A percentile compares a stretch with the other conserved stretches of the same genome.
phyloP scores from a whole-genome alignment of 1,140 invertebrate genomes.

The Pseudomyrmex sp. region DNA sequence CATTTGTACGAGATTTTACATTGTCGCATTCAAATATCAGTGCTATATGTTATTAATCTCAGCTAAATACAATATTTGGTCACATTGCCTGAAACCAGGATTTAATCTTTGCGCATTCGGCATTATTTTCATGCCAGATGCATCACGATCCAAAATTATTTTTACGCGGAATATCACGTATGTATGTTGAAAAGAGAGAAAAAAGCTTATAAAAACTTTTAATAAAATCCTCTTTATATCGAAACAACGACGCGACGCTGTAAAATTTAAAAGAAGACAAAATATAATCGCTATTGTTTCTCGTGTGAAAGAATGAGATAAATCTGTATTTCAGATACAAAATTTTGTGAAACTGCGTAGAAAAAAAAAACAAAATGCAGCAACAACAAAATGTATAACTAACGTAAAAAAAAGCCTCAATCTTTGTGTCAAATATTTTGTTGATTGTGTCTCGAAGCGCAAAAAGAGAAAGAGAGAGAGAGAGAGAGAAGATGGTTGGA shows the following conservation, averaged over 20 bases:
- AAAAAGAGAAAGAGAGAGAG: too few species aligned
- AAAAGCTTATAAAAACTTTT: not conserved
- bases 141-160: slow-evolving; percentile 2
- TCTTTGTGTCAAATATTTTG: slow-evolving; percentile 32
- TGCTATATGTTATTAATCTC: slow-evolving; percentile 8
- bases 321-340: not conserved
- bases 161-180: not conserved
- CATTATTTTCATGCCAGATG: not conserved
- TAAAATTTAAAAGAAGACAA: too few species aligned
- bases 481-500: too few species aligned
- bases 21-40: not conserved
- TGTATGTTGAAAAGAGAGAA: not conserved
- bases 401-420: slow-evolving; percentile 12
- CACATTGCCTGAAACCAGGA: not conserved
- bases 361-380: not conserved
- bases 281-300: too few species aligned
- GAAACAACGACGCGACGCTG: too few species aligned
- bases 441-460: not conserved
- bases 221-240: not conserved
- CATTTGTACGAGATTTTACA: not conserved
- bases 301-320: not conserved
- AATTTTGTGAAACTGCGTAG: not conserved
- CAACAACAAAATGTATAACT: slow-evolving; percentile 10
- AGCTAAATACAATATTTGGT: slow-evolving; percentile 25
- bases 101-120: slow-evolving; percentile 21